A percentile compares a stretch with the other conserved stretches of the same genome.
phyloP scores from a whole-genome alignment of 2,888 invertebrate genomes.

The Hypena proboscidalis region DNA sequence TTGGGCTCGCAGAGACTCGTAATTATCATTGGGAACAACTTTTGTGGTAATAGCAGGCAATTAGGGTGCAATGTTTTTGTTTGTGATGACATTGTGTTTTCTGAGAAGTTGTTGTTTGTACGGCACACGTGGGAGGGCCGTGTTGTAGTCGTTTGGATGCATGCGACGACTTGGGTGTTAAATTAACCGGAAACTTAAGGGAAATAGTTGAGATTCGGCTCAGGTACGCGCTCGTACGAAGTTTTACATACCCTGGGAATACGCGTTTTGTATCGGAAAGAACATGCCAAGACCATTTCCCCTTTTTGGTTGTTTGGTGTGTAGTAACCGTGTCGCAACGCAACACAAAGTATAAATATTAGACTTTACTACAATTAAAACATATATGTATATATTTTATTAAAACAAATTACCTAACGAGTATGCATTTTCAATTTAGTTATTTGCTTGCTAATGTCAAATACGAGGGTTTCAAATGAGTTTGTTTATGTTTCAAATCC shows the following conservation, averaged over 20 bases:
- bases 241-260: conserved; percentile 24
- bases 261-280: conserved; percentile 13
- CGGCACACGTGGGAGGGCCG: conserved; percentile 71
- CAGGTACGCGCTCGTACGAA: conserved; percentile 62
- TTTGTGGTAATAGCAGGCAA: conserved; percentile 63
- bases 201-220: conserved; percentile 78
- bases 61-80: conserved; percentile 74
- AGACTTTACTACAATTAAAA: too few relatives aligned
- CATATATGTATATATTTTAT: too few relatives aligned
- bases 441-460: too few relatives aligned
- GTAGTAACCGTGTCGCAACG: too few relatives aligned
- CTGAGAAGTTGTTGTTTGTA: conserved; percentile 72
- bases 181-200: conserved; percentile 82
- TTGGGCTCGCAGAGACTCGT: conserved; percentile 44
- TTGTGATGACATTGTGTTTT: conserved; percentile 74
- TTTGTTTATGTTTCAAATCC: too few relatives aligned
- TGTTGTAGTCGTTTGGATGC: conserved; percentile 63
- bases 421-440: too few relatives aligned
- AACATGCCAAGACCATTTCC: not conserved
- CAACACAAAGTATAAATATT: too few relatives aligned
- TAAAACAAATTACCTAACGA: too few relatives aligned
- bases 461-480: too few relatives aligned
- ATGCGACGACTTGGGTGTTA: conserved; percentile 76
- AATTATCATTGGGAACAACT: conserved; percentile 58
- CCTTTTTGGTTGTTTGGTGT: too few relatives aligned